phyloP scores from a whole-genome alignment of 2,113 vertebrate genomes.

The Odocoileus virginianus region DNA sequence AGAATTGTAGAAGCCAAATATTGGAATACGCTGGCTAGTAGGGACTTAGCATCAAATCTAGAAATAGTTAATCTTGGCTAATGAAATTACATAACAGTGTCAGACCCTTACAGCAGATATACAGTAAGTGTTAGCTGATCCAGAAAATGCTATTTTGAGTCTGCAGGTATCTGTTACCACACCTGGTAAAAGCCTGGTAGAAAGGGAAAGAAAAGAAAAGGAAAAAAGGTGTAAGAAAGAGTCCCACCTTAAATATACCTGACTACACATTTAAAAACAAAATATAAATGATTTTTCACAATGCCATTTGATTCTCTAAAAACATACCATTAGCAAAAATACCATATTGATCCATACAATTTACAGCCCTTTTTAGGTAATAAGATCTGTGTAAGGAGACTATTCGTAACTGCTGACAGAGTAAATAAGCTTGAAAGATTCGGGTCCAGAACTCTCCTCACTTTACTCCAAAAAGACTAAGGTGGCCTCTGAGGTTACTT shows the following conservation, averaged over 20 bases:
- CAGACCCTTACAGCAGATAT: background rate
- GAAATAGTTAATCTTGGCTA: constrained; percentile 14
- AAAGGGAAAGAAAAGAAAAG: background rate
- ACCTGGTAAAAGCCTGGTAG: background rate
- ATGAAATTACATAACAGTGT: background rate
- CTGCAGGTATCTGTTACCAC: background rate
- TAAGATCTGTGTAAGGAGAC: background rate
- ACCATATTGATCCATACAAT: background rate
- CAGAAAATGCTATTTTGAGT: constrained; percentile 36
- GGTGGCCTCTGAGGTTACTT: background rate
- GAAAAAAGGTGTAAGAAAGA: background rate
- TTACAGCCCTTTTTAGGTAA: background rate
- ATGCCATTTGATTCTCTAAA: background rate
- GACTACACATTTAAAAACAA: background rate
- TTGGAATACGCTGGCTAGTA: background rate
- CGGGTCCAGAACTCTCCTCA: background rate
- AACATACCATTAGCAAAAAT: constrained; percentile 1
- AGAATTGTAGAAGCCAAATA: background rate
- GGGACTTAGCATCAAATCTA: background rate
- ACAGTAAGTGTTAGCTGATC: constrained; percentile 18
- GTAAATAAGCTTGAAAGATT: background rate
- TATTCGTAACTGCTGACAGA: background rate
- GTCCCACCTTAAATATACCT: background rate
- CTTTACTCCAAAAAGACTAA: background rate
- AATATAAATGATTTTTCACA: background rate